Evolutionary conservation across 2,888 invertebrate species (phyloP).

Genomic region (Ormyrus pomaceus): DNA sequence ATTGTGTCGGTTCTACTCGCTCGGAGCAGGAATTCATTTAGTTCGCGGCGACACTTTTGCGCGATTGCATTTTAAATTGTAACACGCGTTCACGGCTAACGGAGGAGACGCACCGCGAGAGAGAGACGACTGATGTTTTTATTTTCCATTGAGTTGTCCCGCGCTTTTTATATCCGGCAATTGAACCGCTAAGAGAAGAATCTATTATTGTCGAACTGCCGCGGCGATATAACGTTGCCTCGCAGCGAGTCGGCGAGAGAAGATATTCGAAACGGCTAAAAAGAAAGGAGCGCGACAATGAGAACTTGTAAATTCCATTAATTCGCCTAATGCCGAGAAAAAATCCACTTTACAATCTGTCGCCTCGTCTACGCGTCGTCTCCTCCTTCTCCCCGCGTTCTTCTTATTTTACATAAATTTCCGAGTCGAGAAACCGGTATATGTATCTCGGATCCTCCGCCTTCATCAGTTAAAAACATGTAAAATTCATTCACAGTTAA

Average conservation of each 20-base stretch:
- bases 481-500: slow-evolving; percentile 55
- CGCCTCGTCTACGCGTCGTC: slow-evolving; percentile 22
- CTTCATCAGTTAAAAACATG: slow-evolving; percentile 51
- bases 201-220: background rate
- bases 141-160: background rate
- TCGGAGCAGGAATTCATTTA: slow-evolving; percentile 22
- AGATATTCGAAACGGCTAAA: no score
- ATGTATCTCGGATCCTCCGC: slow-evolving; percentile 9
- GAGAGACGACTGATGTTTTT: background rate
- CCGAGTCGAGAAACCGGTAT: slow-evolving; percentile 51
- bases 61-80: slow-evolving; percentile 30
- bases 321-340: slow-evolving; percentile 37
- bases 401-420: slow-evolving; percentile 47
- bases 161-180: background rate
- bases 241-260: background rate
- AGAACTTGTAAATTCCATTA: slow-evolving; percentile 49
- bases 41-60: slow-evolving; percentile 21
- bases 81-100: background rate
- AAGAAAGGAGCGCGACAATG: slow-evolving; percentile 28
- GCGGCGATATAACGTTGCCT: background rate
- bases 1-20: background rate
- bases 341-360: slow-evolving; percentile 30
- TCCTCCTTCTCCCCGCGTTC: slow-evolving; percentile 2
- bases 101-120: background rate
- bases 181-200: background rate